A percentile compares a stretch with the other conserved stretches of the same genome.
Conservation (phyloP, 2,113 vertebrate species). For the Telmatochromis brichardi region DNA sequence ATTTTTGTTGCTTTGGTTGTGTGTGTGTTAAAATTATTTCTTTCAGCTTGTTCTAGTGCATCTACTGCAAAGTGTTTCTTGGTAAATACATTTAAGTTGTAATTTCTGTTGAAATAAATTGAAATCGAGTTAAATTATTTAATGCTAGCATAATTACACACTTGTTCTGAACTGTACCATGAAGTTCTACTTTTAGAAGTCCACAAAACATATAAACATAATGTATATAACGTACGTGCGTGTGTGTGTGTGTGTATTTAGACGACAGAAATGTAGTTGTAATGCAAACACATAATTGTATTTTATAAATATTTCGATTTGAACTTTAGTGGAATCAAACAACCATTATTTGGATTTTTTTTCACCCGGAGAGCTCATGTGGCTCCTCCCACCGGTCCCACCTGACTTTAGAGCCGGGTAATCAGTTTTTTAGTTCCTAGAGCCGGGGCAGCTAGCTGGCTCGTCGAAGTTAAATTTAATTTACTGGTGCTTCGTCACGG, state of each 20-base stretch:
- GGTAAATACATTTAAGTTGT: neutral
- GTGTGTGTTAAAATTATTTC: neutral
- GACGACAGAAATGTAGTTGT: neutral
- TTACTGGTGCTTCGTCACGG: neutral
- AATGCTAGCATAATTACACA: neutral
- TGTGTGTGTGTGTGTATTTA: neutral
- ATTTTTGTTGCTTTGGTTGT: neutral
- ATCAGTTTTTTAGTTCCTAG: neutral
- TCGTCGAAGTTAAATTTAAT: neutral
- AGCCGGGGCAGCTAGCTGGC: neutral
- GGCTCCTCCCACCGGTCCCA: conserved; percentile 22
- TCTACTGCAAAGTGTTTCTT: neutral
- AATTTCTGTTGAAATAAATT: neutral
- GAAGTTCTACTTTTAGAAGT: neutral
- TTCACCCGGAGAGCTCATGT: neutral
- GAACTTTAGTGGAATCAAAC: neutral
- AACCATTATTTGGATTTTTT: neutral
- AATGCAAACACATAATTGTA: neutral
- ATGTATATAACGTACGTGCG: neutral
- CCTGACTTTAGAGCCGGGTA: neutral
- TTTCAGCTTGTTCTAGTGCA: neutral
- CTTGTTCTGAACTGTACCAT: neutral
- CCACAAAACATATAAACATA: neutral
- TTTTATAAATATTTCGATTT: neutral
- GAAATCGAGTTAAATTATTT: neutral